Percentiles rank a stretch among this genome's conserved stretches.
Evolutionary conservation across 1,140 invertebrate genomes (phyloP).

Genomic region (Cylas formicarius): DNA sequence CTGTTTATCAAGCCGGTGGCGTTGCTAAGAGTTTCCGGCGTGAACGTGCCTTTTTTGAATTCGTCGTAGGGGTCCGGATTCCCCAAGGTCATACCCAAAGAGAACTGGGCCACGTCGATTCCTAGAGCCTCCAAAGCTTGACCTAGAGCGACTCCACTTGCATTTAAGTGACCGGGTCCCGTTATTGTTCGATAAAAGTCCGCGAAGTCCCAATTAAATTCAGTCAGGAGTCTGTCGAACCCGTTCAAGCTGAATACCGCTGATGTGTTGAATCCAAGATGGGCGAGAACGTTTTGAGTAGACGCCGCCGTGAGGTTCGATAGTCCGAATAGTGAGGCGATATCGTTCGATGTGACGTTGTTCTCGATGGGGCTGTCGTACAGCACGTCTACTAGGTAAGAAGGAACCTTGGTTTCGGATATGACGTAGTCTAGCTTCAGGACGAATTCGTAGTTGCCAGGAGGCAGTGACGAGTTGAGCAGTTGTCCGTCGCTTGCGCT

Average conservation of each 20-base stretch:
- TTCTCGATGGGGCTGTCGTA: not conserved
- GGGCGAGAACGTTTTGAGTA: not conserved
- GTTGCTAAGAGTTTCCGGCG: not conserved
- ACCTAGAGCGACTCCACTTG: conserved; percentile 2
- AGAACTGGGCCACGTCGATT: conserved; percentile 6
- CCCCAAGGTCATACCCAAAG: conserved; percentile 4
- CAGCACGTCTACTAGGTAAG: not conserved
- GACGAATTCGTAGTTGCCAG: conserved; percentile 9
- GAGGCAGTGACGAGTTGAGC: too few species aligned
- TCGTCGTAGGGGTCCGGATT: conserved; percentile 7
- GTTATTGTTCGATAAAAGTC: not conserved
- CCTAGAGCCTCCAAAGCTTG: not conserved
- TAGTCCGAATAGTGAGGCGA: not conserved
- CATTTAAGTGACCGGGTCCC: not conserved
- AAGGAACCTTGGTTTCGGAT: conserved; percentile 3
- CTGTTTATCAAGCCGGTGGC: not conserved
- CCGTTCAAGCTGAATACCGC: conserved; percentile 5
- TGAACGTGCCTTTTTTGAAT: conserved; percentile 15
- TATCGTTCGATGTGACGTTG: not conserved
- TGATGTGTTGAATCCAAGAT: not conserved
- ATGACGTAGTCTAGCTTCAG: conserved; percentile 3
- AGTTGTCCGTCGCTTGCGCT: too few species aligned
- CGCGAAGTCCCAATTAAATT: conserved; percentile 1
- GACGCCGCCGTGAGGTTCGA: not conserved
- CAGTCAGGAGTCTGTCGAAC: conserved; percentile 2